These are phyloP conservation scores for Spizella passerina DNA, from an alignment of 2,797 vertebrate species.

Conservation along the genomic window DNA sequence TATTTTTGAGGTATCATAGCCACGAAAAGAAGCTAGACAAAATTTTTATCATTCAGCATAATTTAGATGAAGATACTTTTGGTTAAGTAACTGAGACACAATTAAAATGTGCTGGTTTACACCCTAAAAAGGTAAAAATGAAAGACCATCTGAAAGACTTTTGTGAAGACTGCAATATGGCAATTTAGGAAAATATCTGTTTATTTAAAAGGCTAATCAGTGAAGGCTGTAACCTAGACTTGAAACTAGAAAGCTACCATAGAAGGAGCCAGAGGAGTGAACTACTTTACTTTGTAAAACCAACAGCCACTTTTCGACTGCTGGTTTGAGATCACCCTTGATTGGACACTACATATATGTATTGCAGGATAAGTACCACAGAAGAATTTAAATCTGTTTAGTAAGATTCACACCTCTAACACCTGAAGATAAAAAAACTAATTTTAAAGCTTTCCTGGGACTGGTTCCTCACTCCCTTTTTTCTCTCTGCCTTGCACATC, in stretches of 20 bases:
- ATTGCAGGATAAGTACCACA: background rate
- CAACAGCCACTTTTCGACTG: background rate
- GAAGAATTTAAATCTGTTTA: background rate
- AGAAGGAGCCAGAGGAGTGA: background rate
- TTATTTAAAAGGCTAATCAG: background rate
- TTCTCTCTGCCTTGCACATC: background rate
- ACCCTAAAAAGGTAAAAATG: background rate
- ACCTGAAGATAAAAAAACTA: background rate
- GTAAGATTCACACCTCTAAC: background rate
- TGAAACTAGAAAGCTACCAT: background rate
- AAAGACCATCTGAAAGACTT: background rate
- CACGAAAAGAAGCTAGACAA: background rate
- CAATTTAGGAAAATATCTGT: too few relatives aligned
- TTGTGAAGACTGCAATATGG: background rate
- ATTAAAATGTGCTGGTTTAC: background rate
- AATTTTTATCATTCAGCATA: background rate
- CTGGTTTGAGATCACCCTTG: background rate
- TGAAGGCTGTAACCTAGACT: background rate
- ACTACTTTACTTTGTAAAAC: background rate
- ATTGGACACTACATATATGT: background rate
- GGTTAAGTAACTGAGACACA: background rate
- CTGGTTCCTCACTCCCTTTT: background rate
- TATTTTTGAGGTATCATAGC: background rate
- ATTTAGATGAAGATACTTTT: background rate
- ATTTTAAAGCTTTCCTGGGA: background rate